Conservation (phyloP, 2,113 vertebrate genomes). For the Heterotis niloticus region DNA sequence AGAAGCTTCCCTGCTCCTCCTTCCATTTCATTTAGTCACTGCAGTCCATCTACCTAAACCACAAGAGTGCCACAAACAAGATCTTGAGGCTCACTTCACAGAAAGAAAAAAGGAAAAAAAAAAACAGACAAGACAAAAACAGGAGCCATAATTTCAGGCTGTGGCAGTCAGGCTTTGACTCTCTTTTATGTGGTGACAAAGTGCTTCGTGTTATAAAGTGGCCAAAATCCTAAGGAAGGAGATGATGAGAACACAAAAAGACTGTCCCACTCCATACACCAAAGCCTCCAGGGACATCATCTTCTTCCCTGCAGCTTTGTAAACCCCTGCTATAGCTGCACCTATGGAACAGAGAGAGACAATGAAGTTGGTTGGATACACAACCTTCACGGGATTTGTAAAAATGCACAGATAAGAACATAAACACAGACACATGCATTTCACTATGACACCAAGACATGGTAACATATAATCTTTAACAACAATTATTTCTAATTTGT, state of each 20-base stretch:
- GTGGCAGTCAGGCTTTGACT: not conserved
- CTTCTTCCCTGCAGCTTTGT: conserved; percentile 88
- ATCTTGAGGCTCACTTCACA: not conserved
- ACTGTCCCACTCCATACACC: conserved; percentile 87
- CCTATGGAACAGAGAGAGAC: conserved; percentile 56
- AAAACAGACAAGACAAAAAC: too few relatives aligned
- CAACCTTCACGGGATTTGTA: not conserved
- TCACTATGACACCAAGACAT: too few relatives aligned
- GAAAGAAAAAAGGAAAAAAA: too few relatives aligned
- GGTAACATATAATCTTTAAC: too few relatives aligned
- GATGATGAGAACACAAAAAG: conserved; percentile 82
- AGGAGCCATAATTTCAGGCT: not conserved
- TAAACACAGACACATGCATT: not conserved
- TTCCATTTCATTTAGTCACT: not conserved
- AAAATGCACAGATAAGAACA: not conserved
- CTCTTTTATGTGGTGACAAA: too few relatives aligned
- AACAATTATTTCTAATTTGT: too few relatives aligned
- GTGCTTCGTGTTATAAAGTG: conserved; percentile 73
- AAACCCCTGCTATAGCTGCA: conserved; percentile 92
- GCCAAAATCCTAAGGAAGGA: conserved; percentile 88
- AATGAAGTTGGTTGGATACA: not conserved
- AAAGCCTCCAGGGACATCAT: conserved; percentile 91
- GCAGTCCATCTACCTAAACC: not conserved
- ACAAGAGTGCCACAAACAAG: not conserved
- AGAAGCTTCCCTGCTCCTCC: not conserved